Evolutionary conservation across 2,888 invertebrate species (phyloP).

Genomic region (Eupithecia subumbrata): DNA sequence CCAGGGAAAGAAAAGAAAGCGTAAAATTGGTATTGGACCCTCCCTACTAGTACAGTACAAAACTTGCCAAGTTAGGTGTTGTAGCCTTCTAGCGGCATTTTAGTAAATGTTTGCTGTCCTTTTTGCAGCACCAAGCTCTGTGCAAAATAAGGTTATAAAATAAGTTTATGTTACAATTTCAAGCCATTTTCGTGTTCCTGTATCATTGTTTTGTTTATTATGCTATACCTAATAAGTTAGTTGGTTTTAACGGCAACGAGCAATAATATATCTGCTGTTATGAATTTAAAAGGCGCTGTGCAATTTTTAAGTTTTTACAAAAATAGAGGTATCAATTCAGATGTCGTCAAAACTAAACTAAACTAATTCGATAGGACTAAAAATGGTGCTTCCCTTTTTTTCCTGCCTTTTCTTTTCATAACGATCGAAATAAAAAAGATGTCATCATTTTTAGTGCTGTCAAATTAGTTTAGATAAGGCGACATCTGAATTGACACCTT

Average conservation of each 20-base stretch:
- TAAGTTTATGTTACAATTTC: not conserved
- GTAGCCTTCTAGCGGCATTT: not conserved
- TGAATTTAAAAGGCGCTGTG: slow-evolving; percentile 17
- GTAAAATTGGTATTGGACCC: slow-evolving; percentile 5
- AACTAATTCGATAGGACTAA: too few relatives aligned
- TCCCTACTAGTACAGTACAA: not conserved
- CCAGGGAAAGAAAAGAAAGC: slow-evolving; percentile 33
- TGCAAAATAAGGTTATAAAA: not conserved
- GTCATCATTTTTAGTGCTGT: too few relatives aligned
- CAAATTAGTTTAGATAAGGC: too few relatives aligned
- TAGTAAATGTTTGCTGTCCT: not conserved
- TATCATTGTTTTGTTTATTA: not conserved
- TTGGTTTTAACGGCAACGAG: not conserved
- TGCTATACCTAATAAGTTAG: not conserved
- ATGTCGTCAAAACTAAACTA: too few relatives aligned
- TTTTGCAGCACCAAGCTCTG: not conserved
- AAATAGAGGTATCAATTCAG: too few relatives aligned
- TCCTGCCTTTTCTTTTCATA: too few relatives aligned
- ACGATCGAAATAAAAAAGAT: too few relatives aligned
- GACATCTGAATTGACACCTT: too few relatives aligned
- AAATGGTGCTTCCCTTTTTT: too few relatives aligned
- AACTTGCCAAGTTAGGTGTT: not conserved
- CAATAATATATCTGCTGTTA: slow-evolving; percentile 12
- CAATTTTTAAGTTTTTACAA: not conserved
- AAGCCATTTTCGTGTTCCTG: not conserved